Base-by-base conservation (phyloP, 2,113 vertebrate species). In the Polypterus senegalus region DNA sequence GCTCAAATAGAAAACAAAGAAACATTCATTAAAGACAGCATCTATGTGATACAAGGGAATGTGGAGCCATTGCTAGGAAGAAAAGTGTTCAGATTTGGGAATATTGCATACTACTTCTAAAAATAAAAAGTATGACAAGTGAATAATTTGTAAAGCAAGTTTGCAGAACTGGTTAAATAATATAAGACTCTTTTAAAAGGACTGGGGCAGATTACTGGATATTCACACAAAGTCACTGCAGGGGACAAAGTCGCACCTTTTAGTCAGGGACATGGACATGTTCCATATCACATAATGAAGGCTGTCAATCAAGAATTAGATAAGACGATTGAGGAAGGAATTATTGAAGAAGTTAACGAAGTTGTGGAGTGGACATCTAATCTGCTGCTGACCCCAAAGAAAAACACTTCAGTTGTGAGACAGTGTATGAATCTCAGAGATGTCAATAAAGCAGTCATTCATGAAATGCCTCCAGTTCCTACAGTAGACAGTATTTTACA, bases 341-440 rank as follows among this genome's bases (percentile, higher is more conserved):
- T 64, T 43, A 67, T 58, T 27, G 62, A 64, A 4, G 59, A 67
- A 61, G 66, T 68, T 7, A 64, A 64, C 61, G 44, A 68, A 64
- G 58, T 57, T 51, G 52, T 59, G 47, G 58, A 67, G 27, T 27
- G 27, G 27, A 27, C 27, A 27, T 27, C 27, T 27, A 27, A 27
- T 27, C 27, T 27, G 27, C 27, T 27, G 27, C 2, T 27, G 27
- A 27, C 27, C 27, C 27, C 27, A 67, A 70, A 62, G 46, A 70
- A 65, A 53, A 27, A 59, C 47, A 64, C 49, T 10, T 53, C 58
- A 51, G 60, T 64, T 59, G 47, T 67, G 57, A 67, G 62, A 55
- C 65, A 64, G 49, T 70, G 61, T 46, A 57, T 66, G 43, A 52
- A 65, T 43, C 63, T 69, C 5, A 47, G 58, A 60, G 64, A 69